Base-by-base conservation (phyloP, 2,888 invertebrate species). In the Pollenia amentaria region DNA sequence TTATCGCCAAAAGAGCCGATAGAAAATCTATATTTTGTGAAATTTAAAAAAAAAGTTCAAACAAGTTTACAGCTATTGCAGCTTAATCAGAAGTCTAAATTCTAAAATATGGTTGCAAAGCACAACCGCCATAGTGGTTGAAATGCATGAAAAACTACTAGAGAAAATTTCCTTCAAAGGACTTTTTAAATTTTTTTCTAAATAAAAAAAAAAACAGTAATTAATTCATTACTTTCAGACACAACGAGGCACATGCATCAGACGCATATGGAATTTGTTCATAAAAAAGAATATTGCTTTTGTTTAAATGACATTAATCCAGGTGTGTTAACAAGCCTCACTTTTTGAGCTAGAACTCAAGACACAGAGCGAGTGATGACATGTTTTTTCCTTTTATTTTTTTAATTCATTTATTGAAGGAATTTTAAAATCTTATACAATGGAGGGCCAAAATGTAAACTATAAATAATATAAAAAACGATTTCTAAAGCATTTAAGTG, bases 241-340 rank as follows among this genome's bases (percentile, higher is more conserved):
- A 60, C n/a, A 38, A 1, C 16, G 1, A 62, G 8, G 16, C 10
- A 69, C 40, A 76, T 21, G 70, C n/a, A 53, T 8, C 44, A 55
- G 38, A 67, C 29, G 29, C 42, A 9, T 9, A 46, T 42, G 55
- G 62, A 62, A 4, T 62, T 75, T 18, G 0, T 62, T 10, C 29
- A 60, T 6, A 57, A 14, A 18, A 55, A 21, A 42, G 11, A 48
- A 48, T 40, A 53, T 60, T 64, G 48, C 21, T 38, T 80, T 77
- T 77, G 40, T 87, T 51, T 29, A 7, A 21, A n/a, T 87, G 83
- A 84, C 87, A 84, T 76, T 87, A 87, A 87, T 87, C 87, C 87
- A 87, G 87, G 84, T 87, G 87, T 87, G 84, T 87, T 87, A 87
- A 87, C 83, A 87, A 84, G 84, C 80, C 83, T 87, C 83, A 80